Evolutionary conservation across 1,140 invertebrate genomes (phyloP), one percentile per base, ranked within the genome.

Genomic region (Propsilocerus akamusi): DNA sequence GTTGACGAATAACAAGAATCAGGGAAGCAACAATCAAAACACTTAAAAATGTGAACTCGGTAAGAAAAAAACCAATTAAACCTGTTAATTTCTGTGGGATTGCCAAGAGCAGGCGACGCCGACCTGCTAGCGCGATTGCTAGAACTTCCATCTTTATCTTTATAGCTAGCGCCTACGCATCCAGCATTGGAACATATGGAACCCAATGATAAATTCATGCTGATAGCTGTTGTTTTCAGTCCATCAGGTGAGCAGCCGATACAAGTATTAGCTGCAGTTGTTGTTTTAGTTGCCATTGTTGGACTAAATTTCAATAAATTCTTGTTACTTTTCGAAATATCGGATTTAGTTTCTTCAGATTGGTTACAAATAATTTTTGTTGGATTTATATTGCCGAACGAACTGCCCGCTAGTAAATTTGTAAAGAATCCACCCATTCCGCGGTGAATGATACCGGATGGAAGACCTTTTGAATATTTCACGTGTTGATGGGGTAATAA

Each of bases 31-130:
- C n/a, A n/a, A n/a, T n/a, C n/a, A n/a, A n/a, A n/a, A n/a, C n/a
- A n/a, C n/a, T n/a, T n/a, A n/a, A n/a, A n/a, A n/a, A n/a, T n/a
- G n/a, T n/a, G n/a, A n/a, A n/a, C n/a, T n/a, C n/a, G n/a, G n/a
- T n/a, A n/a, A n/a, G n/a, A n/a, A n/a, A n/a, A n/a, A 7, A 41
- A 41, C 34, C 34, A 41, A 41, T 41, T 41, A 20, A 41, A 41
- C 34, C 34, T 41, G 34, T n/a, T n/a, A 41, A 7, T 20, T 17
- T 41, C 34, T 41, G 34, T 7, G 17, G 34, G 8, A 17, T 17
- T 41, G 8, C 34, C 34, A 6, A 41, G 34, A 22, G 34, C 34
- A 41, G 34, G 34, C 11, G 34, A 41, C 10, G 34, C 34, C 17
- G 34, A 41, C 22, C 34, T 41, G 34, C 34, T 41, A 8, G 22